Evolutionary conservation across 1,140 invertebrate species (phyloP).

Genomic region (Xylocopa sonorina): DNA sequence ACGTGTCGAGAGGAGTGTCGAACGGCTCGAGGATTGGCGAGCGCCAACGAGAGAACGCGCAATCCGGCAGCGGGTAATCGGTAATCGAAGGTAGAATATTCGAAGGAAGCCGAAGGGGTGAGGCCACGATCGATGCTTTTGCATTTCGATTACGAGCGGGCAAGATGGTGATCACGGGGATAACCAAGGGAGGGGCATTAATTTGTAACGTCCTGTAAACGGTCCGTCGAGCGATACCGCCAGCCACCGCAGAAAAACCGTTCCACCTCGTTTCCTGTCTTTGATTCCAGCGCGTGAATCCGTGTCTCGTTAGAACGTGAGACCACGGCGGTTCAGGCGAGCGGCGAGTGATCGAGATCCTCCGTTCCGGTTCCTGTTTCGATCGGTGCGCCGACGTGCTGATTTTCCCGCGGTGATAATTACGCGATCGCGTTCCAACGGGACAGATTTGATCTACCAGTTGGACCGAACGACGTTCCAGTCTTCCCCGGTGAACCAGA

Average conservation of each 20-base stretch:
- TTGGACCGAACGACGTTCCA: conserved; percentile 41
- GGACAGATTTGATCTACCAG: conserved; percentile 18
- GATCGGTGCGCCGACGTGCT: conserved; percentile 22
- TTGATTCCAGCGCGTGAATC: conserved; percentile 14
- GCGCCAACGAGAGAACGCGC: too few relatives aligned
- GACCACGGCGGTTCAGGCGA: conserved; percentile 10
- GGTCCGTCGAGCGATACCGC: too few relatives aligned
- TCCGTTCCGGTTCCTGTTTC: conserved; percentile 1
- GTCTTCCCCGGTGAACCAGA: conserved; percentile 48
- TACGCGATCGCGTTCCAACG: conserved; percentile 27
- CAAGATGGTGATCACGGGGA: neutral
- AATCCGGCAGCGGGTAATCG: too few relatives aligned
- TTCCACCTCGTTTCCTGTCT: neutral
- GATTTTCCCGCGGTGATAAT: conserved; percentile 41
- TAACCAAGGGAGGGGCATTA: neutral
- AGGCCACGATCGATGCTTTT: neutral
- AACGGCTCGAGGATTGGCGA: too few relatives aligned
- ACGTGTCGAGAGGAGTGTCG: too few relatives aligned
- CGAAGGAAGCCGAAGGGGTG: neutral
- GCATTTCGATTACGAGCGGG: neutral
- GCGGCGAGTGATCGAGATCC: conserved; percentile 26
- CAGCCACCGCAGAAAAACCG: too few relatives aligned
- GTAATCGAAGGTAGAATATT: too few relatives aligned
- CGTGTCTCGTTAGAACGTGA: conserved; percentile 2
- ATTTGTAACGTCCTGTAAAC: neutral